Evolutionary conservation across 2,888 invertebrate species (phyloP).

Genomic region (Glaucopsyche alexis): DNA sequence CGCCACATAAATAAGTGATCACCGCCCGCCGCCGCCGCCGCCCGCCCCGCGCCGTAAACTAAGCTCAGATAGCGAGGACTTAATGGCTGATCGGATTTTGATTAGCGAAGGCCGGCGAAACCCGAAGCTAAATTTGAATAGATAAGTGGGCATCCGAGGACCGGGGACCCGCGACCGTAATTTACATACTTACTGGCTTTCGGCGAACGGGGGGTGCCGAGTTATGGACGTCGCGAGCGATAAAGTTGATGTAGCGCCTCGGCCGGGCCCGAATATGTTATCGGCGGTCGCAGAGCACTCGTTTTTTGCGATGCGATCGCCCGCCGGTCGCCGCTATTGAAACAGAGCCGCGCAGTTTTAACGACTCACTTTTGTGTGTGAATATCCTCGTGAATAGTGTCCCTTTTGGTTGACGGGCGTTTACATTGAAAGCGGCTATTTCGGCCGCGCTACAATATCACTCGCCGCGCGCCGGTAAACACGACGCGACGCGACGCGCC

Average conservation of each 20-base stretch:
- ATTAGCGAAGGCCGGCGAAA: conserved; percentile 78
- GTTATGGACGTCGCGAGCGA: conserved; percentile 75
- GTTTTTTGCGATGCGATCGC: conserved; percentile 61
- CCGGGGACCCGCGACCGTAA: conserved; percentile 77
- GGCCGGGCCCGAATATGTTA: conserved; percentile 69
- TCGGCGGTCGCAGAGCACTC: conserved; percentile 48
- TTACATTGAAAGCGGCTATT: conserved; percentile 32
- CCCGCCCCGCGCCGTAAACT: conserved; percentile 71
- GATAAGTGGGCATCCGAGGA: conserved; percentile 78
- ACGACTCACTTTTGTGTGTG: conserved; percentile 45
- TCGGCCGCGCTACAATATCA: neutral
- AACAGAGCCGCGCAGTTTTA: conserved; percentile 46
- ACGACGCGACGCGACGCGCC: neutral
- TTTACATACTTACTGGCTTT: conserved; percentile 80
- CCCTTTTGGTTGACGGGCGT: conserved; percentile 36
- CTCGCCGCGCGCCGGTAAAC: neutral
- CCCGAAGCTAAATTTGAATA: conserved; percentile 78
- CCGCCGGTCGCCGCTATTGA: conserved; percentile 41
- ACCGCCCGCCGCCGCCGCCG: conserved; percentile 48
- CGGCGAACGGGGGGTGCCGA: conserved; percentile 73
- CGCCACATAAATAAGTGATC: conserved; percentile 77
- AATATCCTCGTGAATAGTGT: conserved; percentile 41
- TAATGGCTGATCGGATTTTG: conserved; percentile 81
- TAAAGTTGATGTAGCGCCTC: conserved; percentile 78
- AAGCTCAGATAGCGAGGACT: conserved; percentile 78